These are phyloP conservation scores for Lithosia quadra DNA, from an alignment of 2,888 invertebrate species.

Conservation along the genomic window DNA sequence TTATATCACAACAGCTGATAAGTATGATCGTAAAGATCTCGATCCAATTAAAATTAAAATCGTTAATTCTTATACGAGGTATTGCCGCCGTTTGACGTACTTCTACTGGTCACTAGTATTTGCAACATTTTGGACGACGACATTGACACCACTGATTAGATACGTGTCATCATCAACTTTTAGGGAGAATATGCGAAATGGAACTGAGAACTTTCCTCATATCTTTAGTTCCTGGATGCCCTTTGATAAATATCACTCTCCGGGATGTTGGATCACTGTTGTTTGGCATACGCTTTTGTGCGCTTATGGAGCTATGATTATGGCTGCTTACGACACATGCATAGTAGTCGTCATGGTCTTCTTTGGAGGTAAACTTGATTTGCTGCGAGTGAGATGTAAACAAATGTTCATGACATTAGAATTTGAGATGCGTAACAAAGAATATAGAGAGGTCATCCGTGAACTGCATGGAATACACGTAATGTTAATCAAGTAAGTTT, in stretches of 20 bases:
- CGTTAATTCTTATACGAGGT: conserved; percentile 69
- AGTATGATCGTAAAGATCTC: conserved; percentile 64
- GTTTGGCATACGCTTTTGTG: conserved; percentile 65
- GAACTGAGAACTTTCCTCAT: conserved; percentile 72
- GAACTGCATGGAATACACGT: conserved; percentile 68
- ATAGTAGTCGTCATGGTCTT: conserved; percentile 73
- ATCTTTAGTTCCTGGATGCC: conserved; percentile 81
- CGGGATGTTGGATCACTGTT: conserved; percentile 74
- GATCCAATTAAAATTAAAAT: conserved; percentile 58
- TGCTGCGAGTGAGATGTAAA: conserved; percentile 71
- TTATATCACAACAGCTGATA: conserved; percentile 72
- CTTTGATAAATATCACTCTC: conserved; percentile 70
- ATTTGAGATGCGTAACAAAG: conserved; percentile 47
- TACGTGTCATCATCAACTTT: conserved; percentile 64
- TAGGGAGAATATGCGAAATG: conserved; percentile 65
- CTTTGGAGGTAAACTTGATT: conserved; percentile 74
- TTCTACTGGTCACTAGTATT: conserved; percentile 75
- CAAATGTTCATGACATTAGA: conserved; percentile 61
- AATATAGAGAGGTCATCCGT: conserved; percentile 52
- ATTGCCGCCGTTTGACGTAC: conserved; percentile 69
- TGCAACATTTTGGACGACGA: conserved; percentile 65
- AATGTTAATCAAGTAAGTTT: conserved; percentile 71
- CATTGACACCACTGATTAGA: conserved; percentile 63
- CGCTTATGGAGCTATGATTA: conserved; percentile 65
- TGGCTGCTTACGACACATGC: conserved; percentile 71